phyloP scores from a whole-genome alignment of 2,113 vertebrate genomes.

The Cyanistes caeruleus region DNA sequence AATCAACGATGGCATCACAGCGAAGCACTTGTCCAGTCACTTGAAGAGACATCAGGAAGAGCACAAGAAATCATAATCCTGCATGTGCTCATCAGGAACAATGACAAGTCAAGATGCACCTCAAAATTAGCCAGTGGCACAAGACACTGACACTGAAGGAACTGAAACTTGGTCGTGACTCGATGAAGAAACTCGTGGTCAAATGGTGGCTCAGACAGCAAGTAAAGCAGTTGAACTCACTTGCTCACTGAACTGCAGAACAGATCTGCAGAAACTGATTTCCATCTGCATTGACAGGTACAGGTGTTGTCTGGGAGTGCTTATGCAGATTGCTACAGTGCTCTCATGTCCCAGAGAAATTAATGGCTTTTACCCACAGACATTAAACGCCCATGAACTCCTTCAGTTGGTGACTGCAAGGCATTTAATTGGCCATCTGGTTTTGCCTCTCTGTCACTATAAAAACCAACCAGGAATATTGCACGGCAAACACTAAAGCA shows the following conservation, averaged over 20 bases:
- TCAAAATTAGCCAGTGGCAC: not conserved
- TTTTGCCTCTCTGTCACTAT: not conserved
- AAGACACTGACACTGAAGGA: not conserved
- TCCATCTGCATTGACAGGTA: not conserved
- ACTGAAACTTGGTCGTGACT: not conserved
- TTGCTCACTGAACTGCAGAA: not conserved
- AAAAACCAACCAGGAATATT: not conserved
- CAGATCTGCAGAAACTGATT: not conserved
- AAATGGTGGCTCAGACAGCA: not conserved
- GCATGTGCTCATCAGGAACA: not conserved
- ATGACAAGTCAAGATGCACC: rapidly evolving
- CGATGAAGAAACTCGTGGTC: not conserved
- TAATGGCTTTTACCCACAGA: not conserved
- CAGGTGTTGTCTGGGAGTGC: not conserved
- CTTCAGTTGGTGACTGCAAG: not conserved
- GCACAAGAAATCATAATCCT: not conserved
- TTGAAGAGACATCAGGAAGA: constrained; percentile 39
- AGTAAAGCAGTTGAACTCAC: not conserved
- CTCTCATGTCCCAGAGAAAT: not conserved
- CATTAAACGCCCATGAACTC: not conserved
- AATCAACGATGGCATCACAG: constrained; percentile 93
- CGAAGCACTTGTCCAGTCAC: constrained; percentile 92
- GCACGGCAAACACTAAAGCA: not conserved
- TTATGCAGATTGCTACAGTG: not conserved
- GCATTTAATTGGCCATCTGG: not conserved